These are phyloP conservation scores for Cephus pulcher DNA, from an alignment of 2,888 invertebrate species.

Conservation along the genomic window DNA sequence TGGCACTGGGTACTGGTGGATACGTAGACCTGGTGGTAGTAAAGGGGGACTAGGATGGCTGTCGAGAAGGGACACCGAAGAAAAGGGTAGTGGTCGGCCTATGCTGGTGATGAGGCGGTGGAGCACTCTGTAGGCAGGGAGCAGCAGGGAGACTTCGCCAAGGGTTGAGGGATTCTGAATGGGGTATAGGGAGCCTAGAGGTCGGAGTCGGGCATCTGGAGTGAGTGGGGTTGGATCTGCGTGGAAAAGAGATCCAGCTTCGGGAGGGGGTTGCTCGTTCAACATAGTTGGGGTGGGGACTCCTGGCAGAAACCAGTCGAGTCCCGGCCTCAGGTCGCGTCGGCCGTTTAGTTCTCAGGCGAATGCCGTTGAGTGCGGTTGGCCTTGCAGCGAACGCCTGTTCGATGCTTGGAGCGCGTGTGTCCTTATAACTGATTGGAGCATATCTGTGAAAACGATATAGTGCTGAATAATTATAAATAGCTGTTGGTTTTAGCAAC, in stretches of 20 bases:
- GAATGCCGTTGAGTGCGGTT: slow-evolving; percentile 58
- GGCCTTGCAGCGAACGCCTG: slow-evolving; percentile 30
- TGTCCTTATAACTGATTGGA: background rate
- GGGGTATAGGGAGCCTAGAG: slow-evolving; percentile 31
- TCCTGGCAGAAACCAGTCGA: slow-evolving; percentile 56
- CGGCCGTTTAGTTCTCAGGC: slow-evolving; percentile 60
- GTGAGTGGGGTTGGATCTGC: slow-evolving; percentile 23
- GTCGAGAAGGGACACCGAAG: slow-evolving; percentile 29
- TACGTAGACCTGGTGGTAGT: background rate
- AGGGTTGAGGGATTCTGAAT: background rate
- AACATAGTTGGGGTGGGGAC: slow-evolving; percentile 33
- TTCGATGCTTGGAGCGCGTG: slow-evolving; percentile 19
- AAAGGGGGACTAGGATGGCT: background rate
- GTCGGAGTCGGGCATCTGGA: slow-evolving; percentile 48
- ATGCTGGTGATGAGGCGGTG: slow-evolving; percentile 2
- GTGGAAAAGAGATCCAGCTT: slow-evolving; percentile 1
- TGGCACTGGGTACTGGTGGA: background rate
- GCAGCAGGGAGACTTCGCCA: background rate
- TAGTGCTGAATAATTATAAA: background rate
- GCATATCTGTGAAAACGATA: background rate
- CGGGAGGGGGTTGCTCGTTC: slow-evolving; percentile 7
- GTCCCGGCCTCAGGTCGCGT: slow-evolving; percentile 59
- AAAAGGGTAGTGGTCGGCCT: slow-evolving; percentile 37
- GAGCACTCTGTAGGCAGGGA: background rate
- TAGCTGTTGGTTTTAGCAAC: background rate